Conservation (phyloP, 2,888 invertebrate species). For the Coremacera marginata region DNA sequence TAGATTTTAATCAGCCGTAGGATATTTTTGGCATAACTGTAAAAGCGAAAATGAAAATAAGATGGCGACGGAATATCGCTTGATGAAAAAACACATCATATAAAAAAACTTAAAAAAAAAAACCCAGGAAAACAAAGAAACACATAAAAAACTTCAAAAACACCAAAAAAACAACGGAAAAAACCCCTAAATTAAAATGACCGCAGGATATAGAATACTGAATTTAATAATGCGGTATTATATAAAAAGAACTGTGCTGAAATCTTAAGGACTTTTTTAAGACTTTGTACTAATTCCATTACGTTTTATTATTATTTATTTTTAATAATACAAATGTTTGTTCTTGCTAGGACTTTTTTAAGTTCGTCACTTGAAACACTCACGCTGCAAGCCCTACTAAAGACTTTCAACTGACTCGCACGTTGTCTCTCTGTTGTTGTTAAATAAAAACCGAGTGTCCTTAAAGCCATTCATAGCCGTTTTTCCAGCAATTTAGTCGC, state of each 20-base stretch:
- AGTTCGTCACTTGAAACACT: conserved; percentile 45
- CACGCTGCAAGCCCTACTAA: conserved; percentile 48
- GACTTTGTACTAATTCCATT: background rate
- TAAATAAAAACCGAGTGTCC: background rate
- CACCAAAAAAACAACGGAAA: background rate
- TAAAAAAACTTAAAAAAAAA: too few species aligned
- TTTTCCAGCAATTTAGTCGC: conserved; percentile 55
- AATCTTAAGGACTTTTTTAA: too few species aligned
- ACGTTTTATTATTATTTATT: conserved; percentile 3
- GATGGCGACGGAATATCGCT: background rate
- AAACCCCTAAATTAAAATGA: conserved; percentile 52
- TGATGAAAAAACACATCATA: conserved; percentile 12
- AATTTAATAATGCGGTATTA: conserved; percentile 58
- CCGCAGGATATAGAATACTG: conserved; percentile 50
- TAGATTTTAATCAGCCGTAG: conserved; percentile 65
- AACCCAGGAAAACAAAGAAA: background rate
- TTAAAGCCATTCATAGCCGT: conserved; percentile 37
- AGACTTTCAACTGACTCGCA: background rate
- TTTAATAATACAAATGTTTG: conserved; percentile 10
- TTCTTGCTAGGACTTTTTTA: conserved; percentile 46
- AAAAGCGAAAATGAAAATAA: conserved; percentile 11
- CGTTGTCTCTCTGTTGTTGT: background rate
- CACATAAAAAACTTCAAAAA: conserved; percentile 24
- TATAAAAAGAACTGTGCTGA: background rate
- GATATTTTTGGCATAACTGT: conserved; percentile 47